phyloP scores from a whole-genome alignment of 1,140 invertebrate species.

The Euschistus heros region DNA sequence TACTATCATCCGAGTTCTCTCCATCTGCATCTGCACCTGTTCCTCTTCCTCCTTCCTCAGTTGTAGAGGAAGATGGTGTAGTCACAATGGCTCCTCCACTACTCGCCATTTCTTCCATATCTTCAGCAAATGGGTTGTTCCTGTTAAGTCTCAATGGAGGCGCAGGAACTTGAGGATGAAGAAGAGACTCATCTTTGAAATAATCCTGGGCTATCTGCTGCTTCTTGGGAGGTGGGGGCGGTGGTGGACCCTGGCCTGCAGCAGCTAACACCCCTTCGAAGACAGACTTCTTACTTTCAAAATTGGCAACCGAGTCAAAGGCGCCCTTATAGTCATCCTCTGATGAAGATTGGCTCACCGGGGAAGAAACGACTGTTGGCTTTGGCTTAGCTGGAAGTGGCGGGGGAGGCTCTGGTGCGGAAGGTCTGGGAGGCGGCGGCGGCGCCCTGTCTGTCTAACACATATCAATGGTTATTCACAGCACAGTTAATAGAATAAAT shows the following conservation, averaged over 20 bases:
- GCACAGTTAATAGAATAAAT: not conserved
- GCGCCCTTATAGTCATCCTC: slow-evolving; percentile 19
- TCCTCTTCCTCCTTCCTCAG: slow-evolving; percentile 4
- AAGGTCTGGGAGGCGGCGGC: slow-evolving; percentile 19
- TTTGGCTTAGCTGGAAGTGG: slow-evolving; percentile 22
- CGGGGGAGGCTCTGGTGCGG: slow-evolving; percentile 17
- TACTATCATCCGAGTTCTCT: slow-evolving; percentile 20
- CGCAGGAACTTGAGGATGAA: not conserved
- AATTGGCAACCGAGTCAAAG: slow-evolving; percentile 26
- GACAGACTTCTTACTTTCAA: slow-evolving; percentile 25
- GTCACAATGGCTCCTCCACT: not conserved
- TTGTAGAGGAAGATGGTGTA: slow-evolving; percentile 10
- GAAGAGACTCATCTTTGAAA: not conserved
- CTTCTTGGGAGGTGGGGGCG: not conserved
- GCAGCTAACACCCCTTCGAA: slow-evolving; percentile 16
- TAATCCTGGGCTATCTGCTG: not conserved
- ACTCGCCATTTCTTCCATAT: slow-evolving; percentile 21
- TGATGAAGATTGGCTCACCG: slow-evolving; percentile 25
- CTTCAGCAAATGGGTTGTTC: slow-evolving; percentile 27
- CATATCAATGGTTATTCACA: not conserved
- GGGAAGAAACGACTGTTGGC: slow-evolving; percentile 22
- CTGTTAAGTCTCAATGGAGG: not conserved
- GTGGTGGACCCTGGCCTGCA: not conserved
- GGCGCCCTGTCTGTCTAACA: slow-evolving; percentile 20
- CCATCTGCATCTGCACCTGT: slow-evolving; percentile 20